Base-by-base conservation (phyloP, 2,797 vertebrate genomes). In the Diplodus sargus region DNA sequence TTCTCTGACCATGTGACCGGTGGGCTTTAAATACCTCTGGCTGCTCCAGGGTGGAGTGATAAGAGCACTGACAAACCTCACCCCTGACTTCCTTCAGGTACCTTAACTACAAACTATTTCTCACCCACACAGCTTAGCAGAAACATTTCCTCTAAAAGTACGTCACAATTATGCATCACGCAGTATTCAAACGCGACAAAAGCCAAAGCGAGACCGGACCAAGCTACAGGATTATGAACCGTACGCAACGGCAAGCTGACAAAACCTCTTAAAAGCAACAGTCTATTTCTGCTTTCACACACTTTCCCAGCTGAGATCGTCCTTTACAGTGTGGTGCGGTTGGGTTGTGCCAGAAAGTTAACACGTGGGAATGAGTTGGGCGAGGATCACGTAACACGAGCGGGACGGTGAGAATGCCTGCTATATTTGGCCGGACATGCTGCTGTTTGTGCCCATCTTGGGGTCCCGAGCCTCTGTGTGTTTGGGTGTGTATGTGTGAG, bases 341-440 rank as follows among this genome's bases (percentile, higher is more conserved):
- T 60, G 67, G 75, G 70, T 62, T 82, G 76, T 84, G 83, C 74
- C 84, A 85, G 78, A 89, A 71, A 64, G 80, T 76, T 75, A 85
- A 82, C 83, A 82, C 42, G 43, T 84, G 82, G 71, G 64, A 84
- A 61, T 64, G 75, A 78, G 22, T 11, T 61, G 30, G 78, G 74
- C 51, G 61, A 76, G 74, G 86, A 66, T 90, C 81, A 42, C 78
- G 90, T 92, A 87, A 91, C 86, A 85, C 52, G 82, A 90, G 90
- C 22, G 18, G 71, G 75, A 74, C 73, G 81, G 79, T 78, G 83
- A 86, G 89, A 86, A 87, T 83, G 83, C 66, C 71, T 74, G 85
- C 94, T 96, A 96, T 93, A 93, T 95, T 93, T 95, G 93, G 91
- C 86, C 51, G 30, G 70, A 86, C 91, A 78, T 75, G 64, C 81